Evolutionary conservation across 2,797 vertebrate species (phyloP), one percentile per base, ranked within the genome.

Genomic region (Glossophaga mutica): DNA sequence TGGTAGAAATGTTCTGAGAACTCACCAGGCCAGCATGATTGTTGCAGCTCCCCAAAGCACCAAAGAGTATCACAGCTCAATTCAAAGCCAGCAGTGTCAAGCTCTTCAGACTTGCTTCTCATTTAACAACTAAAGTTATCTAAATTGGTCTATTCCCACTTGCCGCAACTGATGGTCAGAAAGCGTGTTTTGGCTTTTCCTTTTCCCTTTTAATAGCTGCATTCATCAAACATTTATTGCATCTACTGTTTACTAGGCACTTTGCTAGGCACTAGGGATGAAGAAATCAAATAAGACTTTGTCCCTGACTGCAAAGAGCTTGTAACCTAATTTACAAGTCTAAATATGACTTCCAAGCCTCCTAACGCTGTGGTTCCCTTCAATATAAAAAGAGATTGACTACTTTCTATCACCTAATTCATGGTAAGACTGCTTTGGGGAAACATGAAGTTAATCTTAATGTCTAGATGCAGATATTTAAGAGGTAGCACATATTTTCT

Each of bases 71-170:
- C 86, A 70, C 22, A 76, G 70, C 83, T 89, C 91, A 73, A 59
- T 91, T 95, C 83, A 95, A 91, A 86, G 39, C 50, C 32, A 84
- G 78, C 83, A 77, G 65, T 82, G 48, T 44, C 50, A 89, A 87
- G 88, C 57, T 76, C 97, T 95, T 96, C 86, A 76, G 82, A 97
- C 18, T 96, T 29, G 67, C 29, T 94, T 95, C 70, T 91, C 82
- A 91, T 94, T 92, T 92, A 96, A 92, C 22, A 59, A 34, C 68
- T 86, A 32, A 88, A 95, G 88, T 92, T 91, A 79, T 48, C 87
- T 95, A 96, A 95, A 95, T 95, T 92, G 67, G 71, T 83, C 67
- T 96, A 78, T 95, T 97, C 87, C 95, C 96, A 82, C 15, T 90
- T 90, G 90, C 12, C n/a, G 12, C 62, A 92, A 37, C 0, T 91